phyloP scores from a whole-genome alignment of 2,888 invertebrate genomes.

The Drosophila nr. perissopoda region DNA sequence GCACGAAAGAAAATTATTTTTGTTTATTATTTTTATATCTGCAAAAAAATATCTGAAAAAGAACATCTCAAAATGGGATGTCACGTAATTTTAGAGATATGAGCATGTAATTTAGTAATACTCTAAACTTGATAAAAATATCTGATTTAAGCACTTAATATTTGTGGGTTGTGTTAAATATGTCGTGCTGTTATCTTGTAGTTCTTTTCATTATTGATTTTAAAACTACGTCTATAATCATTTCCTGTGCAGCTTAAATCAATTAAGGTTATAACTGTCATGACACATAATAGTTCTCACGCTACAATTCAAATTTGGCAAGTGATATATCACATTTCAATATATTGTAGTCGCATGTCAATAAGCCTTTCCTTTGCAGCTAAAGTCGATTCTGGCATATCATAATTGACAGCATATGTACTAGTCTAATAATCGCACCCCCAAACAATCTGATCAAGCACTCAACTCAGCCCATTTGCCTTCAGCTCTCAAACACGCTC shows the following conservation, averaged over 20 bases:
- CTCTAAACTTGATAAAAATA: background rate
- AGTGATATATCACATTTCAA: background rate
- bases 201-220: background rate
- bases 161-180: background rate
- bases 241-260: conserved; percentile 29
- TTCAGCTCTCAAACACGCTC: conserved; percentile 38
- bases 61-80: background rate
- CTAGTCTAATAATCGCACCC: conserved; percentile 9
- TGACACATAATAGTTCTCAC: background rate
- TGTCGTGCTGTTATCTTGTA: background rate
- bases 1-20: no score
- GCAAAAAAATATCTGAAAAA: background rate
- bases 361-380: conserved; percentile 39
- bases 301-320: background rate
- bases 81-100: background rate
- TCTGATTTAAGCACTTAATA: background rate
- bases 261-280: background rate
- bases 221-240: conserved; percentile 6
- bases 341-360: background rate
- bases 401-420: conserved; percentile 10
- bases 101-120: background rate
- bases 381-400: conserved; percentile 12
- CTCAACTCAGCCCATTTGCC: conserved; percentile 15
- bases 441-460: conserved; percentile 19
- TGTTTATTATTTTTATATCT: no score